phyloP scores from a whole-genome alignment of 2,113 vertebrate species.

The Grantiella picta region DNA sequence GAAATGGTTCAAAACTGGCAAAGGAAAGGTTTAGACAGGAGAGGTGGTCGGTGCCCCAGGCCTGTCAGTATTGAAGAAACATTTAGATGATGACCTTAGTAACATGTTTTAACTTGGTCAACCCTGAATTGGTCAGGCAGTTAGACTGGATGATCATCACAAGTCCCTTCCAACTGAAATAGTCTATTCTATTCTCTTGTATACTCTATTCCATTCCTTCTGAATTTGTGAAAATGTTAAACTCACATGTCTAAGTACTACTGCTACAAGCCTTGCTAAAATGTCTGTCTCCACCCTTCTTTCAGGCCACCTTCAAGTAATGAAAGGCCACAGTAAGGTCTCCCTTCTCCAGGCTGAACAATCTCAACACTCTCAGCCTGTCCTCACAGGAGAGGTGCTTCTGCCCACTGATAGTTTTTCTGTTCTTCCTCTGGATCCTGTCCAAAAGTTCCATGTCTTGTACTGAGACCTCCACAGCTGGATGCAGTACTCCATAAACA shows the following conservation, averaged over 20 bases:
- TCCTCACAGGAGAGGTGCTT: neutral
- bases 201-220: neutral
- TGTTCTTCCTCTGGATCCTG: neutral
- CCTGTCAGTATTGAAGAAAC: neutral
- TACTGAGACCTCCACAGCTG: neutral
- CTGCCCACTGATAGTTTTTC: neutral
- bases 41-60: rapidly evolving
- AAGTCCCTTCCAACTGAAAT: neutral
- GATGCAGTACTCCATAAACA: neutral
- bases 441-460: neutral
- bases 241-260: neutral
- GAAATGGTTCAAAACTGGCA: neutral
- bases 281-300: neutral
- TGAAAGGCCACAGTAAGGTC: neutral
- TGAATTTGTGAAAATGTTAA: neutral
- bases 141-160: neutral
- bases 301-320: neutral
- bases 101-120: neutral
- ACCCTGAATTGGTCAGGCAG: neutral
- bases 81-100: neutral
- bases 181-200: neutral
- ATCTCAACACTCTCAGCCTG: neutral
- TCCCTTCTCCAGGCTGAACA: neutral
- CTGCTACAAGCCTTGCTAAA: neutral
- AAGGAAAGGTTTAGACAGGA: neutral